Percentiles rank a stretch among this genome's conserved stretches.
phyloP scores from a whole-genome alignment of 2,113 vertebrate genomes.

The Macroglossus sobrinus region DNA sequence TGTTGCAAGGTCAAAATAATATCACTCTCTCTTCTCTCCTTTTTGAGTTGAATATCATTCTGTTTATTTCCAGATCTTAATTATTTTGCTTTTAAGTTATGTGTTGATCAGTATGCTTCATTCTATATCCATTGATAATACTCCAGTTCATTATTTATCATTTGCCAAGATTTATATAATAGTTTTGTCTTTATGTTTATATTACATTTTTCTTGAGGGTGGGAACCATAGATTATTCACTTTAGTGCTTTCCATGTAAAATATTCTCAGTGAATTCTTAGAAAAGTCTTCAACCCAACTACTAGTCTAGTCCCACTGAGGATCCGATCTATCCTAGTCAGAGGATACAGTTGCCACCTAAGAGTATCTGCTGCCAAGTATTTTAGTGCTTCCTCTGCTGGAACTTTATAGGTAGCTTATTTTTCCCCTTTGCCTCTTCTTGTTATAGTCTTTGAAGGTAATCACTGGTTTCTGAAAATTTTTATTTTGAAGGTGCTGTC shows the following conservation, averaged over 20 bases:
- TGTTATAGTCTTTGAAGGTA: conserved; percentile 5
- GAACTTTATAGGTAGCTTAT: neutral
- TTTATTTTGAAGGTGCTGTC: neutral
- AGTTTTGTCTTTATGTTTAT: neutral
- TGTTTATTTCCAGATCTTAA: neutral
- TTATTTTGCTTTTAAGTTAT: neutral
- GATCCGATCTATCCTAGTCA: neutral
- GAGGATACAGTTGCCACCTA: neutral
- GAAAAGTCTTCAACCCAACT: neutral
- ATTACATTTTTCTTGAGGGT: neutral
- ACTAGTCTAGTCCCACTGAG: neutral
- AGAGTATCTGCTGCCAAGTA: neutral
- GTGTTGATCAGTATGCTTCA: neutral
- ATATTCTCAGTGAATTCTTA: neutral
- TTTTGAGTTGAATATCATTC: neutral
- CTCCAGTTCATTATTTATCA: neutral
- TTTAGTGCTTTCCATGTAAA: neutral
- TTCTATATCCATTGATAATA: neutral
- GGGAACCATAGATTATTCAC: neutral
- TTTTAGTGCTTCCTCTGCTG: neutral
- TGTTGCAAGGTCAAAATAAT: neutral
- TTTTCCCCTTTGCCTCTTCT: neutral
- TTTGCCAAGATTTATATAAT: neutral
- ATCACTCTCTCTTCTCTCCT: neutral
- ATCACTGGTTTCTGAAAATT: neutral